These are phyloP conservation scores for Dissostichus mawsoni DNA, from an alignment of 2,113 vertebrate species.

Conservation along the genomic window DNA sequence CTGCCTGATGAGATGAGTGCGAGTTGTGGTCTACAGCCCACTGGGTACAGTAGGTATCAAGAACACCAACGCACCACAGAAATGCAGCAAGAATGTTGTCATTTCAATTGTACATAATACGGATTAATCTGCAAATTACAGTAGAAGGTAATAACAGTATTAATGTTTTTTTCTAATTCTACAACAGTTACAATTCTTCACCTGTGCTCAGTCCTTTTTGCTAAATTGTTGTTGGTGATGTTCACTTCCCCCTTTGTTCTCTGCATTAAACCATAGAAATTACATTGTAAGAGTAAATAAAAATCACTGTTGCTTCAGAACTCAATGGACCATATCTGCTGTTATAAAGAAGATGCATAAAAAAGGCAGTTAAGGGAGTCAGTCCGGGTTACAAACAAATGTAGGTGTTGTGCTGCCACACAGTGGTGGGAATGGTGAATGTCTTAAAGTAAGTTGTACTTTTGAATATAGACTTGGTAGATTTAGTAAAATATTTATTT, in stretches of 20 bases:
- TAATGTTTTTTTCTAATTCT: background rate
- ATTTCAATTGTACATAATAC: background rate
- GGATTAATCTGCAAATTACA: background rate
- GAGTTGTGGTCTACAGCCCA: background rate
- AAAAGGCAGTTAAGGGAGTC: background rate
- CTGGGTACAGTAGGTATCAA: background rate
- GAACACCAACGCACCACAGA: background rate
- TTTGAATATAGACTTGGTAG: background rate
- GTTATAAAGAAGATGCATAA: background rate
- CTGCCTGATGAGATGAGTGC: background rate
- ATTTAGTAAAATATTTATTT: background rate
- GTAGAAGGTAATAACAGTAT: background rate
- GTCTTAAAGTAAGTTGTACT: background rate
- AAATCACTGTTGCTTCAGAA: background rate
- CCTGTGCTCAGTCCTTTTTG: background rate
- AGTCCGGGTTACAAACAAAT: background rate
- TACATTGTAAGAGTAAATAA: background rate
- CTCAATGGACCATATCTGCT: background rate
- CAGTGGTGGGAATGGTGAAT: conserved; percentile 38
- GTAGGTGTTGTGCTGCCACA: conserved; percentile 54
- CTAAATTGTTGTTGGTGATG: background rate
- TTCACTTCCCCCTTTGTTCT: background rate
- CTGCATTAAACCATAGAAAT: background rate
- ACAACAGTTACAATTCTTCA: background rate
- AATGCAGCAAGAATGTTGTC: conserved; percentile 1